Evolutionary conservation across 2,113 vertebrate species (phyloP).

Genomic region (Apteryx mantelli): DNA sequence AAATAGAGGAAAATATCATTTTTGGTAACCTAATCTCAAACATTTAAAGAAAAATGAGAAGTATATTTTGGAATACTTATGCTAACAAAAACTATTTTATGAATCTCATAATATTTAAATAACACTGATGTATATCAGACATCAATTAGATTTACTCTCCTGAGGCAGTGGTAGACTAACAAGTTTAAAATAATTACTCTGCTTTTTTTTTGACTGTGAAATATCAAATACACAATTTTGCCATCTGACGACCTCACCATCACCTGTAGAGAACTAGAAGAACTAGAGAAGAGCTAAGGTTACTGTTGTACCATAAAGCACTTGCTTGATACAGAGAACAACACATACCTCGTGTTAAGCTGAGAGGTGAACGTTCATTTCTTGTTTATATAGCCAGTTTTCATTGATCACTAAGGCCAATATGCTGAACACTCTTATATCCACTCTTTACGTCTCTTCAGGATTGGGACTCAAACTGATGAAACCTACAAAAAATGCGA

Average conservation of each 20-base stretch:
- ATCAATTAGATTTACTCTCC: conserved; percentile 7
- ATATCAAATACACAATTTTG: background rate
- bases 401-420: background rate
- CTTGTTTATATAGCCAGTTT: background rate
- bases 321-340: background rate
- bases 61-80: conserved; percentile 5
- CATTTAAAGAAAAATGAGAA: background rate
- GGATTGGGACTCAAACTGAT: background rate
- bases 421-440: background rate
- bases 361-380: background rate
- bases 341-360: background rate
- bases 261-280: background rate
- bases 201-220: background rate
- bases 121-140: background rate
- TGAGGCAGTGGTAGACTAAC: background rate
- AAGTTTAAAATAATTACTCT: conserved; percentile 33
- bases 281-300: background rate
- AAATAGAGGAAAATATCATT: background rate
- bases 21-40: background rate
- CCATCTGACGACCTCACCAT: background rate
- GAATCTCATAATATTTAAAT: conserved; percentile 29
- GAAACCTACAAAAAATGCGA: background rate
- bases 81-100: conserved; percentile 3
- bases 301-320: background rate
- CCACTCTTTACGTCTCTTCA: fast-evolving